phyloP scores from a whole-genome alignment of 2,888 invertebrate species.

The Odontomyia ornata region DNA sequence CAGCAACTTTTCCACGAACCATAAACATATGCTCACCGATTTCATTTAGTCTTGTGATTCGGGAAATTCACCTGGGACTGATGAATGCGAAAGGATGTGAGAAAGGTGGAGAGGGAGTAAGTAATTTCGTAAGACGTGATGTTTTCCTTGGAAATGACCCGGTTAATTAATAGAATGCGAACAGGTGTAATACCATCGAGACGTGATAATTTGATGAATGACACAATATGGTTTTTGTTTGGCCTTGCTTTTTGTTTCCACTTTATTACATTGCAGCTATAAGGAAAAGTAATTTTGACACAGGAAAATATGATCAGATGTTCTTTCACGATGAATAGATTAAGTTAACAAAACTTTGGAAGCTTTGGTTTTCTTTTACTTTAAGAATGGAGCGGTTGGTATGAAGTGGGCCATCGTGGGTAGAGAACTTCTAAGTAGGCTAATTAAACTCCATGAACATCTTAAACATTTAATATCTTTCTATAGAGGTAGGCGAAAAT shows the following conservation, averaged over 20 bases:
- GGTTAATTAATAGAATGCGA: slow-evolving; percentile 36
- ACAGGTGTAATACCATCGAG: slow-evolving; percentile 24
- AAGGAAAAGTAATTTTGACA: too few relatives aligned
- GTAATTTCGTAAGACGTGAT: not conserved
- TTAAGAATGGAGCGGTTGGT: too few relatives aligned
- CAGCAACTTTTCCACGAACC: slow-evolving; percentile 31
- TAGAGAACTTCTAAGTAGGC: too few relatives aligned
- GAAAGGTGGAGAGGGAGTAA: not conserved
- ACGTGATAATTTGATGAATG: slow-evolving; percentile 36
- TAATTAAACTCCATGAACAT: too few relatives aligned
- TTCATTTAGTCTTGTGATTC: not conserved
- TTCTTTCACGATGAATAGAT: too few relatives aligned
- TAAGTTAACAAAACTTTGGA: too few relatives aligned
- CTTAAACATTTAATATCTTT: too few relatives aligned
- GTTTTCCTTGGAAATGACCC: slow-evolving; percentile 28
- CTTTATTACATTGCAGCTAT: too few relatives aligned
- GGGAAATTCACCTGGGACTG: slow-evolving; percentile 7
- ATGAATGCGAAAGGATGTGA: not conserved
- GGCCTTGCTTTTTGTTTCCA: not conserved
- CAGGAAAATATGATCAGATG: too few relatives aligned
- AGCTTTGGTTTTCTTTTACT: too few relatives aligned
- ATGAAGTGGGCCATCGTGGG: too few relatives aligned
- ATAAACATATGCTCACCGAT: slow-evolving; percentile 30
- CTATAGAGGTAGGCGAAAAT: too few relatives aligned
- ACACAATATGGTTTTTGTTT: not conserved